Percentiles rank a stretch among this genome's conserved stretches.
These are phyloP conservation scores for Saxidomus purpurata DNA, from an alignment of 1,140 invertebrate species.

Conservation along the genomic window DNA sequence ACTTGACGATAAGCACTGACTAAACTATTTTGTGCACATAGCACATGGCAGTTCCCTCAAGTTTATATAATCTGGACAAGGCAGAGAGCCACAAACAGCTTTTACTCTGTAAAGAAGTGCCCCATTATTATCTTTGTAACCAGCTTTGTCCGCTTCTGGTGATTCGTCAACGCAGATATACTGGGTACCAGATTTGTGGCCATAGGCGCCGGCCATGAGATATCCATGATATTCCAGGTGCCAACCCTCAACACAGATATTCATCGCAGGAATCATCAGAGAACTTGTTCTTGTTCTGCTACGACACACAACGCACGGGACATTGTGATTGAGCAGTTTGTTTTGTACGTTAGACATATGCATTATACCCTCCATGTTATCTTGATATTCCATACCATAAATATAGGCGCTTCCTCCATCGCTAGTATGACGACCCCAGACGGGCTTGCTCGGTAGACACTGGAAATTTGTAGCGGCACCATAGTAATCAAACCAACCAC, in stretches of 20 bases:
- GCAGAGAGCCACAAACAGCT: too few relatives aligned
- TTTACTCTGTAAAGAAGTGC: not conserved
- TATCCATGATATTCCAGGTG: constrained; percentile 67
- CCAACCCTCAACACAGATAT: constrained; percentile 69
- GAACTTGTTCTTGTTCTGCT: not conserved
- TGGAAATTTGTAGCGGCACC: not conserved
- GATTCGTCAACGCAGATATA: constrained; percentile 36
- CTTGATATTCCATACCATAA: constrained; percentile 17
- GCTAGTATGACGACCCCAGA: not conserved
- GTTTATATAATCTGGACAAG: too few relatives aligned
- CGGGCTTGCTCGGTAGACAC: not conserved
- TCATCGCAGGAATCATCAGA: constrained; percentile 74
- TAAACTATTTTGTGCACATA: too few relatives aligned
- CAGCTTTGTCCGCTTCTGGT: constrained; percentile 46
- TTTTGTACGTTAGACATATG: not conserved
- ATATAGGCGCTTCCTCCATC: not conserved
- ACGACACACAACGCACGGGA: constrained; percentile 68
- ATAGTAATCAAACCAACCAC: not conserved
- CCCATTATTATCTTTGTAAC: not conserved
- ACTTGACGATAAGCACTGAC: too few relatives aligned
- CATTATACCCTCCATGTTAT: not conserved
- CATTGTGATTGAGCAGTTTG: constrained; percentile 31
- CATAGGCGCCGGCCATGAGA: constrained; percentile 11
- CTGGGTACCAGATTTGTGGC: not conserved
- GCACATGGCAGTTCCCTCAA: too few relatives aligned